Percentiles rank a stretch among this genome's conserved stretches.
Evolutionary conservation across 2,888 invertebrate genomes (phyloP).

Genomic region (Netelia fuscicornis): DNA sequence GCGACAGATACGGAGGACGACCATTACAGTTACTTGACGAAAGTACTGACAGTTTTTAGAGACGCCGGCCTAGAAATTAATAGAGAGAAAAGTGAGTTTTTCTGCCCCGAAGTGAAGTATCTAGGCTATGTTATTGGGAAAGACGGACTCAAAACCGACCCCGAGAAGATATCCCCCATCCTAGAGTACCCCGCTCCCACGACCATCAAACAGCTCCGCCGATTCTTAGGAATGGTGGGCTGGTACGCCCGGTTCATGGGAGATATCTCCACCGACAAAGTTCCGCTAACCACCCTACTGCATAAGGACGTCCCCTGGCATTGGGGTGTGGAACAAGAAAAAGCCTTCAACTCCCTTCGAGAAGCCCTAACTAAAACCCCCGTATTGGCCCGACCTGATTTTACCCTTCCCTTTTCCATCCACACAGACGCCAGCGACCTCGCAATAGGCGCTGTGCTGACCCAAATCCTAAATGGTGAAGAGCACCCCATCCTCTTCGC

Average conservation of each 20-base stretch:
- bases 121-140: constrained; percentile 27
- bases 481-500: constrained; percentile 13
- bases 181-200: constrained; percentile 5
- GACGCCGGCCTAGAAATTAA: constrained; percentile 22
- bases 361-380: not conserved
- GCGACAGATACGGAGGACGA: not conserved
- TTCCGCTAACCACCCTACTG: not conserved
- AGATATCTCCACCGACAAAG: not conserved
- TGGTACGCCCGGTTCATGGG: not conserved
- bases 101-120: constrained; percentile 65
- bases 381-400: not conserved
- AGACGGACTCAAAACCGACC: constrained; percentile 32
- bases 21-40: not conserved
- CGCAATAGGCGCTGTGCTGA: not conserved
- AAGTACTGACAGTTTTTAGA: not conserved
- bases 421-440: constrained; percentile 26
- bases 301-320: not conserved
- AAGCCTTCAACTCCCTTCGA: not conserved
- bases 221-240: not conserved
- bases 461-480: not conserved
- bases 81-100: constrained; percentile 40
- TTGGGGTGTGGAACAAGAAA: not conserved
- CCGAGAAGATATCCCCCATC: constrained; percentile 42
- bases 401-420: not conserved
- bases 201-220: not conserved